Evolutionary conservation across 1,140 invertebrate genomes (phyloP).

Genomic region (Patella vulgata): DNA sequence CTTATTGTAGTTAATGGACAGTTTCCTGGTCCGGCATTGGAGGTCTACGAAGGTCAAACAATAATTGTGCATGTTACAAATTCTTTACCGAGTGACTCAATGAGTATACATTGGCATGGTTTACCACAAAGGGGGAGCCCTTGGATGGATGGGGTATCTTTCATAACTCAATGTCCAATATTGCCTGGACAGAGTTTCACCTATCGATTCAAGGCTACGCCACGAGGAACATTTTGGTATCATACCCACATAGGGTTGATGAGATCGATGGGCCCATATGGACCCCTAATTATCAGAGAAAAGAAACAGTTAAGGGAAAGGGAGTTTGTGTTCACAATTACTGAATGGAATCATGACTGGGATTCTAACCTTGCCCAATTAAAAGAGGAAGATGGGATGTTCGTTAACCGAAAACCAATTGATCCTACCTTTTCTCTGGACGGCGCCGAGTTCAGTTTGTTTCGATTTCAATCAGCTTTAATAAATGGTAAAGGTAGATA

Average conservation of each 20-base stretch:
- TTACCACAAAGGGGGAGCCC: conserved; percentile 82
- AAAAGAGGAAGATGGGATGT: conserved; percentile 43
- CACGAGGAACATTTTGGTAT: conserved; percentile 60
- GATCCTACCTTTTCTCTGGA: conserved; percentile 14
- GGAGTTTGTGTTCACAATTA: conserved; percentile 32
- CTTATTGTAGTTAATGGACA: conserved; percentile 47
- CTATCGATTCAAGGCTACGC: conserved; percentile 71
- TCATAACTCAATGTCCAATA: conserved; percentile 86
- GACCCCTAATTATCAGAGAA: conserved; percentile 48
- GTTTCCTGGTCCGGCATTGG: conserved; percentile 63
- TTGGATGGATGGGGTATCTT: conserved; percentile 91
- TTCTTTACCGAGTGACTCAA: conserved; percentile 80
- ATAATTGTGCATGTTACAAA: conserved; percentile 88
- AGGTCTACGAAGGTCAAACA: conserved; percentile 86
- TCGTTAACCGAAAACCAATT: conserved; percentile 14
- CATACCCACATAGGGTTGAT: conserved; percentile 59
- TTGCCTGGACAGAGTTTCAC: conserved; percentile 84
- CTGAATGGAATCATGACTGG: conserved; percentile 56
- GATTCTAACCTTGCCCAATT: conserved; percentile 40
- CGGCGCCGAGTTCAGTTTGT: conserved; percentile 35
- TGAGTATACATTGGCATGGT: conserved; percentile 89
- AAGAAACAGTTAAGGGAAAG: conserved; percentile 29
- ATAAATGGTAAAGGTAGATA: conserved; percentile 59
- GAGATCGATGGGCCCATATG: conserved; percentile 48
- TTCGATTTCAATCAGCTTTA: conserved; percentile 47